Evolutionary conservation across 1,140 invertebrate genomes (phyloP), one percentile per base, ranked within the genome.

Genomic region (Lepidurus couesii): DNA sequence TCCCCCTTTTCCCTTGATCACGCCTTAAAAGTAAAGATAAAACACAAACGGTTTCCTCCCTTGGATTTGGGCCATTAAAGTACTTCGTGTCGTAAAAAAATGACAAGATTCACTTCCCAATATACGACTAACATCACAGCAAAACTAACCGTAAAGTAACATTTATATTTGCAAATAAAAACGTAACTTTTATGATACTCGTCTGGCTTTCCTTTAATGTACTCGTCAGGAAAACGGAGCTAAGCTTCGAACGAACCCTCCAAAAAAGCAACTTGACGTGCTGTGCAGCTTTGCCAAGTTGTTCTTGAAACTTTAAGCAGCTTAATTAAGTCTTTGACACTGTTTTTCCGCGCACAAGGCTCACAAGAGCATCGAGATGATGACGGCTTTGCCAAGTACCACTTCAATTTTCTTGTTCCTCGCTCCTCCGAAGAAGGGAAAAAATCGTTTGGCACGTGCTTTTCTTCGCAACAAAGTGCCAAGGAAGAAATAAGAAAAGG

Each of bases 261-360:
- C 2, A 34, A 4, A 47, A 21, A 65, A 65, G 21, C 21, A 65
- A 65, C 21, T 13, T 65, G 21, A 65, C 8, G 13, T 65, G 16
- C 21, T 65, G 16, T 11, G 45, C 34, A 16, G 45, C 16, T n/a
- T 65, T 13, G 53, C 53, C 53, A 65, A 65, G 53, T 65, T 65
- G 13, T 21, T 11, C 53, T 16, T 65, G n/a, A 65, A 21, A 65
- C 1, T 9, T 21, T 65, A 65, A 65, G 53, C 13, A 65, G 53
- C 53, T 65, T 16, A 65, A 65, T 65, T 65, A 65, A 65, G 13
- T 65, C 53, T 65, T 65, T 65, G 53, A 65, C 53, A 65, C 16
- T 65, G 8, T 65, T 65, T 65, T 65, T 65, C 53, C 53, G 21
- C n/a, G 16, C 16, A 21, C 53, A 65, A 65, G 21, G 21, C 53